Percentiles rank a stretch among this genome's conserved stretches.
Evolutionary conservation across 2,888 invertebrate genomes (phyloP).

Genomic region (Ichneumoninae sp.): DNA sequence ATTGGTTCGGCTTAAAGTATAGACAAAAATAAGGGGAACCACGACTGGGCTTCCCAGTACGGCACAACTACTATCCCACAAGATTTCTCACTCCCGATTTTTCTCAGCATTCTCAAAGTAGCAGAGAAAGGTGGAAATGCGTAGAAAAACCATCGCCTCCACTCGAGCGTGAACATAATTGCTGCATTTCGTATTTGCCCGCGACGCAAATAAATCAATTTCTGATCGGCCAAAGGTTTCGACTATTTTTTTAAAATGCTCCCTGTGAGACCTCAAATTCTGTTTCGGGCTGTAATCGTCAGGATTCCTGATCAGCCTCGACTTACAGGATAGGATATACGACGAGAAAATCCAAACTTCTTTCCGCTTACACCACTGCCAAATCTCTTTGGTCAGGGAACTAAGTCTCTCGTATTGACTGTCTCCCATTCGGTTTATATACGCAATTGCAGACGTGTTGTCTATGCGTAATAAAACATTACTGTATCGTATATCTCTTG

Average conservation of each 20-base stretch:
- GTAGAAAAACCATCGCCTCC: constrained; percentile 38
- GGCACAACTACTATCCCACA: constrained; percentile 41
- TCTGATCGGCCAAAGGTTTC: constrained; percentile 6
- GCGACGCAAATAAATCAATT: constrained; percentile 38
- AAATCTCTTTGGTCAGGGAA: neutral
- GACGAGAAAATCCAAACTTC: constrained; percentile 38
- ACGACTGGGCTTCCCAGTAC: constrained; percentile 48
- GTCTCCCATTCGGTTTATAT: constrained; percentile 54
- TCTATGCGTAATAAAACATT: constrained; percentile 39
- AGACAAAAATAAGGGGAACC: constrained; percentile 43
- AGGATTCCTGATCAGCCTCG: constrained; percentile 31
- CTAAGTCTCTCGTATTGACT: constrained; percentile 41
- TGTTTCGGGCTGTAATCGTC: constrained; percentile 33
- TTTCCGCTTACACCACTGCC: constrained; percentile 42
- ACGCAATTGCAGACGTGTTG: constrained; percentile 58
- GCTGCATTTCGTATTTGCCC: constrained; percentile 28
- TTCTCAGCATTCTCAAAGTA: constrained; percentile 69
- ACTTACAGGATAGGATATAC: constrained; percentile 24
- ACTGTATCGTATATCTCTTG: constrained; percentile 1
- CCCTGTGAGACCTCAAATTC: constrained; percentile 33
- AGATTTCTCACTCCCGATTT: constrained; percentile 65
- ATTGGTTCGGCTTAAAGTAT: constrained; percentile 30
- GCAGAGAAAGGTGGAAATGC: constrained; percentile 43
- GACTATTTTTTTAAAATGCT: constrained; percentile 3
- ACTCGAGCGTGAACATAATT: constrained; percentile 31